Evolutionary conservation across 2,113 vertebrate species (phyloP), one percentile per base, ranked within the genome.

Genomic region (Gopherus flavomarginatus): DNA sequence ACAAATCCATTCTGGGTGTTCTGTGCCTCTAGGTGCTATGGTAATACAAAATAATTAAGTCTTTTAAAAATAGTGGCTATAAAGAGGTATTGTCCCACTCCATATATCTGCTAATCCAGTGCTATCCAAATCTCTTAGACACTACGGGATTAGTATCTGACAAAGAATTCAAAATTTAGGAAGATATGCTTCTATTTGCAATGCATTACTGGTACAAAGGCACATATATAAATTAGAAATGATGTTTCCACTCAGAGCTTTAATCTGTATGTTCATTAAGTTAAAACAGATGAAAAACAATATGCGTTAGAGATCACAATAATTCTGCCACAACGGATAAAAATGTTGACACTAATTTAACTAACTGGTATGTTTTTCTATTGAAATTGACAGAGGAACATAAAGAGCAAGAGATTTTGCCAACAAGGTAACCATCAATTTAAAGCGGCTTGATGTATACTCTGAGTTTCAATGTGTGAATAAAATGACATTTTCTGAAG

Each of bases 251-350:
- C 44, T 91, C 87, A 90, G 50, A 5, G 94, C 3, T 27, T 57
- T 27, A 86, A 54, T 84, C 29, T 87, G 57, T 14, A 54, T 13
- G 65, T 21, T 12, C 38, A 94, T 13, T 81, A 89, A 83, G 92
- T n/a, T 75, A 88, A 95, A 91, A 80, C n/a, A 83, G 50, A 44
- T 78, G 44, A 91, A 96, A 93, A 89, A 42, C 44, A 83, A 56
- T 3, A 35, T 53, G 17, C 35, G 16, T 2, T 78, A 17, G 26
- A 93, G 49, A 81, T 72, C 4, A 27, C 29, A 77, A 50, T 35
- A 62, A 85, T 86, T 92, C 88, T 87, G 81, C 80, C 8, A 81
- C 56, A 29, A 91, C 89, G 62, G 19, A 77, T 57, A 83, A 54
- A 17, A n/a, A 78, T 38, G 79, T 88, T 57, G n/a, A 72, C 35